phyloP scores from a whole-genome alignment of 2,113 vertebrate genomes.

The Spea multiplicata region DNA sequence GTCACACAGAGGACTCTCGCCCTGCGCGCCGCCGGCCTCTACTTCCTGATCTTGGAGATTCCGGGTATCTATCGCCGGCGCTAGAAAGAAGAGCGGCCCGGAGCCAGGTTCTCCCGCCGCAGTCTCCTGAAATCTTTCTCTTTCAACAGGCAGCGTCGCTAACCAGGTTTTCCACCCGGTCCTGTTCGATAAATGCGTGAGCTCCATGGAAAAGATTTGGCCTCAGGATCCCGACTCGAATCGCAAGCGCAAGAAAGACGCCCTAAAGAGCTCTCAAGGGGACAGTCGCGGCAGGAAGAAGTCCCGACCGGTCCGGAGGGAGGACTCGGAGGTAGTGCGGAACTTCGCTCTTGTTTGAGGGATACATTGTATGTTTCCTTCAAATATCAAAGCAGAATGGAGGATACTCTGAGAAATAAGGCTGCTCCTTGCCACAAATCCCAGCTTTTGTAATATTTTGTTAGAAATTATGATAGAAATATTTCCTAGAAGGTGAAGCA shows the following conservation, averaged over 20 bases:
- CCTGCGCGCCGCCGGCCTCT: slow-evolving; percentile 81
- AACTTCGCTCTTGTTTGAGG: too few species aligned
- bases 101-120: too few species aligned
- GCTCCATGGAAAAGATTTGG: slow-evolving; percentile 77
- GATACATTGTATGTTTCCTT: too few species aligned
- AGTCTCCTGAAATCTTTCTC: not conserved
- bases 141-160: slow-evolving; percentile 76
- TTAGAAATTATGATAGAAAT: too few species aligned
- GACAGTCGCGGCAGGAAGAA: slow-evolving; percentile 68
- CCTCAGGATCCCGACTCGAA: slow-evolving; percentile 64
- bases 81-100: too few species aligned
- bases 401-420: too few species aligned
- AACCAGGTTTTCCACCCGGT: slow-evolving; percentile 85
- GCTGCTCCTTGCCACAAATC: too few species aligned
- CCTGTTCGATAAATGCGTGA: slow-evolving; percentile 82
- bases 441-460: too few species aligned
- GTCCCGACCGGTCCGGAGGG: slow-evolving; percentile 61
- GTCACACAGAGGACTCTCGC: slow-evolving; percentile 63
- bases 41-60: slow-evolving; percentile 83
- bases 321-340: slow-evolving; percentile 63
- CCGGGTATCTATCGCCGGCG: slow-evolving; percentile 71
- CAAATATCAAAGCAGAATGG: too few species aligned
- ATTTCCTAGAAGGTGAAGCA: too few species aligned
- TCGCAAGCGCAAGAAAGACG: slow-evolving; percentile 82
- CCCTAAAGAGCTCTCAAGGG: slow-evolving; percentile 59